Evolutionary conservation across 2,797 vertebrate genomes (phyloP), one percentile per base, ranked within the genome.

Genomic region (Rhodeus uyekii): DNA sequence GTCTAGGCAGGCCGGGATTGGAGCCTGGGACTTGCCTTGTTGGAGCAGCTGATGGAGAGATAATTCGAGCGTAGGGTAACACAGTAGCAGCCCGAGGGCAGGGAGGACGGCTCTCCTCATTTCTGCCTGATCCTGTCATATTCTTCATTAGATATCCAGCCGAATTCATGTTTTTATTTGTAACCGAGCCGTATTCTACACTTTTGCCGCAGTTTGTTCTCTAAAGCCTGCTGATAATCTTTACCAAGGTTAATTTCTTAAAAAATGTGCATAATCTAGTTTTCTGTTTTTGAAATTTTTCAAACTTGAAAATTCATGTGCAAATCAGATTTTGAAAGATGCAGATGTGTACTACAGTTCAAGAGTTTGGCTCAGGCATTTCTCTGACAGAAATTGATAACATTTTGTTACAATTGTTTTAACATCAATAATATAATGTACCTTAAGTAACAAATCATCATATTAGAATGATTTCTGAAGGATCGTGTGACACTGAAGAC

Each of bases 11-110:
- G 89, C 76, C 4, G 27, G 32, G 46, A 46, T 3, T 53, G 84
- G 87, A 88, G 91, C 91, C 91, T 72, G 84, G 76, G 91, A 86
- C 72, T 85, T 76, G 86, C 89, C 87, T 92, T 84, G 64, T 88
- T 78, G n/a, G 2, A 73, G 82, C 80, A 84, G 80, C 86, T 91
- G 89, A 91, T 89, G 87, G 88, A 84, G 89, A 88, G 88, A 89
- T 65, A 86, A 89, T 86, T 84, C 80, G 85, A 86, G 90, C 83
- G 69, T 78, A 88, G 88, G 90, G 79, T 39, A 81, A 83, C 42
- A 79, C 1, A 9, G 53, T 81, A 82, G 58, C 64, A 76, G 87
- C 88, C 85, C 19, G 71, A 80, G 86, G 87, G 77, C 78, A 81
- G 82, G 87, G 87, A 83, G 86, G 85, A 83, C 46, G 77, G 34